Conservation (phyloP, 2,113 vertebrate genomes). For the Lichenostomus cassidix region DNA sequence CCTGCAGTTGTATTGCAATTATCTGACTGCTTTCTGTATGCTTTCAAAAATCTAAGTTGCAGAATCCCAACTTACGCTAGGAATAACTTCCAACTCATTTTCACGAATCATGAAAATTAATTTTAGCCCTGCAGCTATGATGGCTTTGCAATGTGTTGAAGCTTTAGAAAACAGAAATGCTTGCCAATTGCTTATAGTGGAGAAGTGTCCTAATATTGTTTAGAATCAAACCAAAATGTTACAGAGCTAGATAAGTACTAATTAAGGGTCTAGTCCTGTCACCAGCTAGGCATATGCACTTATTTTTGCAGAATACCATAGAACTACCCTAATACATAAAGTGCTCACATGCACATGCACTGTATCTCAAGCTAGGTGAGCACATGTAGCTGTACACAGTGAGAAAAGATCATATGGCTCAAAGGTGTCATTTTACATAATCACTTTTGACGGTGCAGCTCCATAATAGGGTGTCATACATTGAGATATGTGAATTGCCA, state of each 20-base stretch:
- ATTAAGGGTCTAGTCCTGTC: neutral
- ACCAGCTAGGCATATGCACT: neutral
- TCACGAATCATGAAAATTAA: neutral
- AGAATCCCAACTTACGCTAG: neutral
- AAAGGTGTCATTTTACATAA: neutral
- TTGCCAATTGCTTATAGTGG: neutral
- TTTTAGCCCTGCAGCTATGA: neutral
- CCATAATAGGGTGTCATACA: neutral
- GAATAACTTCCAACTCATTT: neutral
- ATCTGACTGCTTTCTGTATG: neutral
- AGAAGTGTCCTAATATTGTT: neutral
- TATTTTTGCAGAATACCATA: neutral
- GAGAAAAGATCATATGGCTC: neutral
- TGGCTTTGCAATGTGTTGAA: neutral
- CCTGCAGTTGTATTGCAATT: neutral
- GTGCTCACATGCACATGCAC: rapidly evolving
- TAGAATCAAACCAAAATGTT: neutral
- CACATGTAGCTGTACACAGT: neutral
- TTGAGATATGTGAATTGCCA: neutral
- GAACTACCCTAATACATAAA: neutral
- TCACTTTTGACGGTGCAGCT: neutral
- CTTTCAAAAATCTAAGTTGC: neutral
- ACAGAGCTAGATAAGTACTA: neutral
- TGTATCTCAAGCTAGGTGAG: neutral
- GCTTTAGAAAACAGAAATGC: neutral